Conservation (phyloP, 2,113 vertebrate genomes). For the Axis porcinus region DNA sequence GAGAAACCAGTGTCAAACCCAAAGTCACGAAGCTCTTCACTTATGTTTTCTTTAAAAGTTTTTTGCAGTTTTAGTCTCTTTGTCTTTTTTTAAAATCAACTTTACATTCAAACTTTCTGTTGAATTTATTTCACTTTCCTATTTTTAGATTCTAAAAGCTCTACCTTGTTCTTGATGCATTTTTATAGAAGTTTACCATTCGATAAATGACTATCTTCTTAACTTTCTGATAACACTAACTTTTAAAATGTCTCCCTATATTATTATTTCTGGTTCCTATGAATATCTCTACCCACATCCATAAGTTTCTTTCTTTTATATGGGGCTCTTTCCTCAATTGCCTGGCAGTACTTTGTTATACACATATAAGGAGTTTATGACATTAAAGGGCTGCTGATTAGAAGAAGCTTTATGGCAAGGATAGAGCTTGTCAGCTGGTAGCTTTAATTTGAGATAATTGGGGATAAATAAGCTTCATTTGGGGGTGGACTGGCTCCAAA, state of each 20-base stretch:
- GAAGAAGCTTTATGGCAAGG: background rate
- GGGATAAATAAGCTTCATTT: background rate
- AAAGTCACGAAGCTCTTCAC: background rate
- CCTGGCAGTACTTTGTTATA: background rate
- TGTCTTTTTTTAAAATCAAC: background rate
- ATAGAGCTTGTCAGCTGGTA: background rate
- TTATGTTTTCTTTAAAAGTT: background rate
- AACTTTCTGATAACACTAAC: background rate
- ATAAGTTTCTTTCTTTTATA: background rate
- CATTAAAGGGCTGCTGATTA: background rate
- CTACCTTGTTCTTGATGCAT: background rate
- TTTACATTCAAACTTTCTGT: background rate
- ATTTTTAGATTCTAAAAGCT: background rate
- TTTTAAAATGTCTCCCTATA: background rate
- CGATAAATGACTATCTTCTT: background rate
- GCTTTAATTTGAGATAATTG: background rate
- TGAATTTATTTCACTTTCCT: background rate
- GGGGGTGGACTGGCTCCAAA: background rate
- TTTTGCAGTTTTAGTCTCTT: background rate
- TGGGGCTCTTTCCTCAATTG: background rate
- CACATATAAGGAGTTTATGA: background rate
- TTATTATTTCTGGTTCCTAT: background rate
- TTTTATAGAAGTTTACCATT: background rate
- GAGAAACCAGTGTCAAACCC: background rate
- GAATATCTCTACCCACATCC: background rate